Percentiles rank a stretch among this genome's conserved stretches.
Conservation (phyloP, 2,113 vertebrate genomes). For the Chaetorhynchus papuensis region DNA sequence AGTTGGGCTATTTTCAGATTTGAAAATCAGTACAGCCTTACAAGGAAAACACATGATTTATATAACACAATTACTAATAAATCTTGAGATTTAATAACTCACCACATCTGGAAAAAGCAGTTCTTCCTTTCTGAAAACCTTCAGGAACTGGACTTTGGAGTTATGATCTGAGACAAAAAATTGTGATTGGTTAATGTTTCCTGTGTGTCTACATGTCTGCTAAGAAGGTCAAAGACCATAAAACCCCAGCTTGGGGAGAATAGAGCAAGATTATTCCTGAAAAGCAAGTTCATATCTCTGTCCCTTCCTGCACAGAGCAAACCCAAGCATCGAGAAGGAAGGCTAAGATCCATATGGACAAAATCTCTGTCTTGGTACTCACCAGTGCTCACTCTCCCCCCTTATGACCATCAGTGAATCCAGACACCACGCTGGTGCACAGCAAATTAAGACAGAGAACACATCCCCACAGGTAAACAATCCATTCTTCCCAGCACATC, state of each 20-base stretch:
- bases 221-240: background rate
- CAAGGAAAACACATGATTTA: background rate
- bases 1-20: background rate
- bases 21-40: background rate
- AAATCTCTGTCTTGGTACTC: background rate
- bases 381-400: background rate
- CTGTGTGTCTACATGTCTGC: background rate
- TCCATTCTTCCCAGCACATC: background rate
- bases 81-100: background rate
- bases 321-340: background rate
- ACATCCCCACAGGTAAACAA: background rate
- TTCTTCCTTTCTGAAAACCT: background rate
- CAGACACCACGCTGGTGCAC: background rate
- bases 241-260: background rate
- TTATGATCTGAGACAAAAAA: background rate
- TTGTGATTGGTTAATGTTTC: background rate
- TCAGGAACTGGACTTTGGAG: slow-evolving; percentile 48
- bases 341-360: background rate
- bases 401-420: background rate
- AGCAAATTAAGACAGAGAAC: background rate
- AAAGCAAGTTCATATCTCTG: background rate
- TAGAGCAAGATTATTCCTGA: background rate
- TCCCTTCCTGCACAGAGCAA: background rate
- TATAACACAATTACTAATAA: background rate
- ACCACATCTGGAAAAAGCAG: slow-evolving; percentile 45